phyloP scores from a whole-genome alignment of 2,113 vertebrate genomes.

The Laterallus jamaicensis region DNA sequence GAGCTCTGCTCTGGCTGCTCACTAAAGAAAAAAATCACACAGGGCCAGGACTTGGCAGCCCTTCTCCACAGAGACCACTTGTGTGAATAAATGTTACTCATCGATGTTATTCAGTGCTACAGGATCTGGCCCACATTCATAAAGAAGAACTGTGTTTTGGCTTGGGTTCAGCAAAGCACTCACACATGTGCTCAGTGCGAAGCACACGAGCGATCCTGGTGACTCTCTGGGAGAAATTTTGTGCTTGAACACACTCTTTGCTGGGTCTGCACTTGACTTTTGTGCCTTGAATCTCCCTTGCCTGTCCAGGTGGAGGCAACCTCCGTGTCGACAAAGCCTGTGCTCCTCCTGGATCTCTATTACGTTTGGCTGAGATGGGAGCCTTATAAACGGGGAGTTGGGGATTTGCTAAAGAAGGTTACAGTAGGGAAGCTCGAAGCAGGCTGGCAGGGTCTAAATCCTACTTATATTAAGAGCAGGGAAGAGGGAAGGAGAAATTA shows the following conservation, averaged over 20 bases:
- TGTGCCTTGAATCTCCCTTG: background rate
- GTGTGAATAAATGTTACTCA: slow-evolving; percentile 24
- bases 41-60: slow-evolving; percentile 54
- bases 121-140: background rate
- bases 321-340: background rate
- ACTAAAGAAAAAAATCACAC: background rate
- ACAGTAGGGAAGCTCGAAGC: background rate
- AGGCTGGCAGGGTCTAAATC: background rate
- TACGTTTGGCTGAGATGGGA: background rate
- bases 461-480: background rate
- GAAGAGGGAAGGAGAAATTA: background rate
- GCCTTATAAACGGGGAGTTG: background rate
- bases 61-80: background rate
- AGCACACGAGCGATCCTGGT: background rate
- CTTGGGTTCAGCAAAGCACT: background rate
- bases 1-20: slow-evolving; percentile 46
- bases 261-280: background rate
- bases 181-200: background rate
- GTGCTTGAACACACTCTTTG: background rate
- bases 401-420: background rate
- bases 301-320: background rate
- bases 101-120: background rate
- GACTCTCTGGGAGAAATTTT: background rate
- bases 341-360: fast-evolving
- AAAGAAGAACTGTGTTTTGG: background rate